A percentile compares a stretch with the other conserved stretches of the same genome.
phyloP scores from a whole-genome alignment of 2,888 invertebrate genomes.

The Cantharis flavilabris region DNA sequence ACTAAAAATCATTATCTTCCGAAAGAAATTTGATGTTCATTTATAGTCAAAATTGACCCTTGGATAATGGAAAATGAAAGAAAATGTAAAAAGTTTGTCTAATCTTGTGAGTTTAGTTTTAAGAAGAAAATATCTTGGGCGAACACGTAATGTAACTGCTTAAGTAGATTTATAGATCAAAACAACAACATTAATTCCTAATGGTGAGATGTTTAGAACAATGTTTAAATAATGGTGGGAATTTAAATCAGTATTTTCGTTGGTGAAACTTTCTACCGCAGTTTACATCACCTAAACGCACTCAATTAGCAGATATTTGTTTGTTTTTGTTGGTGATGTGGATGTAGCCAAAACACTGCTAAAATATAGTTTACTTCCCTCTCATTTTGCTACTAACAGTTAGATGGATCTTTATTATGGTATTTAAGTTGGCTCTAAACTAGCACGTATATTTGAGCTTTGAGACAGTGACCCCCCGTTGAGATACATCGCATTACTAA shows the following conservation, averaged over 20 bases:
- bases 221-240: constrained; percentile 10
- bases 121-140: constrained; percentile 40
- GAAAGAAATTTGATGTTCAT: background rate
- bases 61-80: background rate
- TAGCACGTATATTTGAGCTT: constrained; percentile 37
- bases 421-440: constrained; percentile 41
- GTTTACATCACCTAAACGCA: constrained; percentile 28
- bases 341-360: background rate
- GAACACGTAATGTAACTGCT: constrained; percentile 39
- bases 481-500: constrained; percentile 29
- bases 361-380: constrained; percentile 12
- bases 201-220: constrained; percentile 20
- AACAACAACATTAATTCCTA: constrained; percentile 40
- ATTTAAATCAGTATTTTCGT: constrained; percentile 16
- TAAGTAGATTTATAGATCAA: constrained; percentile 39
- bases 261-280: constrained; percentile 6
- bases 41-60: background rate
- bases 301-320: constrained; percentile 42
- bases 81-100: background rate
- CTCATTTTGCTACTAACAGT: constrained; percentile 9
- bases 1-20: constrained; percentile 17
- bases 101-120: constrained; percentile 20
- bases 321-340: constrained; percentile 25
- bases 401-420: constrained; percentile 41
- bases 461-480: constrained; percentile 38